Conservation (phyloP, 1,140 invertebrate species). For the Neodiprion lecontei region DNA sequence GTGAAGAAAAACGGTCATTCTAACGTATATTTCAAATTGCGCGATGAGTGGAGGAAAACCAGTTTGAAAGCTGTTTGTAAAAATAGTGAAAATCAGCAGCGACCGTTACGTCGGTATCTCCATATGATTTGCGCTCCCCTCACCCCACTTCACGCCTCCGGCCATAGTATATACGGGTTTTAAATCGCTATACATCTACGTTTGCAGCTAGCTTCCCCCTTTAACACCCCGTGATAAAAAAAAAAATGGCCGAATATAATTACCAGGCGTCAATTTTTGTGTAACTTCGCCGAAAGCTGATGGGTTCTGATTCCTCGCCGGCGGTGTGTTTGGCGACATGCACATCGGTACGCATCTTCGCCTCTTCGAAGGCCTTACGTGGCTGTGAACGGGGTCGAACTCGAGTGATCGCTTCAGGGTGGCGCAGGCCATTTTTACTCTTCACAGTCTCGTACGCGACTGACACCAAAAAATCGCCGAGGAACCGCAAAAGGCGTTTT, state of each 20-base stretch:
- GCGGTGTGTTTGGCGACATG: conserved; percentile 73
- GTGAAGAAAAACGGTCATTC: no score
- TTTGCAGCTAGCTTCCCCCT: not conserved
- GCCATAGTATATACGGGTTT: conserved; percentile 44
- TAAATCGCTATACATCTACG: conserved; percentile 40
- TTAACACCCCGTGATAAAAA: conserved; percentile 12
- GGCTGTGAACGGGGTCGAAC: conserved; percentile 86
- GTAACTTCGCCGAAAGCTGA: conserved; percentile 80
- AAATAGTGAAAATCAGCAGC: not conserved
- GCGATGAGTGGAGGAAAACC: no score
- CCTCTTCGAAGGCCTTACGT: conserved; percentile 82
- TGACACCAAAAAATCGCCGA: conserved; percentile 27
- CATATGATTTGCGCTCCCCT: conserved; percentile 56
- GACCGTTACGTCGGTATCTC: not conserved
- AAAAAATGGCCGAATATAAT: conserved; percentile 56
- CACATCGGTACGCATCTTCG: conserved; percentile 86
- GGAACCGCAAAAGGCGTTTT: not conserved
- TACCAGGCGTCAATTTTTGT: conserved; percentile 87
- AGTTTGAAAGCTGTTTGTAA: not conserved
- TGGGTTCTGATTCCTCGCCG: conserved; percentile 60
- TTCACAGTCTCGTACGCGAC: conserved; percentile 34
- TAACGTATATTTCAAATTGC: no score
- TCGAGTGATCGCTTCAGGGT: conserved; percentile 92
- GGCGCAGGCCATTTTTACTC: conserved; percentile 89
- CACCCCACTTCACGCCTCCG: conserved; percentile 26